These are phyloP conservation scores for Festucalex cinctus DNA, from an alignment of 2,113 vertebrate species.

Conservation along the genomic window DNA sequence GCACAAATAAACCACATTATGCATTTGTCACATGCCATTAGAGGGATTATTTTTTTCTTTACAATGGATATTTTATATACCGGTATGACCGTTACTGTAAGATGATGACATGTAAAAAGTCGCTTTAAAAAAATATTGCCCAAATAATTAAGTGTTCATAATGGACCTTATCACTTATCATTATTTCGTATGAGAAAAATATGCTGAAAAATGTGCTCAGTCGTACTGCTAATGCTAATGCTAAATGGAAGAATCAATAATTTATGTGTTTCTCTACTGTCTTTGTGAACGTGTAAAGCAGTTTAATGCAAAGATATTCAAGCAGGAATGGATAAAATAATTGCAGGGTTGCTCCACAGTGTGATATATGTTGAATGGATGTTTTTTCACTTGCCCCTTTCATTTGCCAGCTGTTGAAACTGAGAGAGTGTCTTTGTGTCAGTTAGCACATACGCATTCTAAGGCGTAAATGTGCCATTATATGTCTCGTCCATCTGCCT, in stretches of 20 bases:
- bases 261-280: too few species aligned
- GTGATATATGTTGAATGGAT: constrained; percentile 18
- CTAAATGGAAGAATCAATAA: too few species aligned
- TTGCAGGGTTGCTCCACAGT: constrained; percentile 17
- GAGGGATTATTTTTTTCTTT: too few species aligned
- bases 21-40: too few species aligned
- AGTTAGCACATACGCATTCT: constrained; percentile 38
- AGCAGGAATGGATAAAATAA: background rate
- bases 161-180: background rate
- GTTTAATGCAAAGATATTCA: background rate
- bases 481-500: constrained; percentile 54
- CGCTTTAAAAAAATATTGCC: background rate
- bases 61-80: background rate
- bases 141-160: background rate
- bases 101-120: background rate
- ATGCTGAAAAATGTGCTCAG: background rate
- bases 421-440: constrained; percentile 47
- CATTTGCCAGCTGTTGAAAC: constrained; percentile 41
- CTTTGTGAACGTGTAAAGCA: background rate
- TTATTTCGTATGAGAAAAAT: background rate
- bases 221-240: background rate
- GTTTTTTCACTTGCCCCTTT: constrained; percentile 30
- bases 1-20: too few species aligned
- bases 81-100: background rate
- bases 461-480: constrained; percentile 28